Base-by-base conservation (phyloP, 1,140 invertebrate genomes). In the Drosophila tsacasi region DNA sequence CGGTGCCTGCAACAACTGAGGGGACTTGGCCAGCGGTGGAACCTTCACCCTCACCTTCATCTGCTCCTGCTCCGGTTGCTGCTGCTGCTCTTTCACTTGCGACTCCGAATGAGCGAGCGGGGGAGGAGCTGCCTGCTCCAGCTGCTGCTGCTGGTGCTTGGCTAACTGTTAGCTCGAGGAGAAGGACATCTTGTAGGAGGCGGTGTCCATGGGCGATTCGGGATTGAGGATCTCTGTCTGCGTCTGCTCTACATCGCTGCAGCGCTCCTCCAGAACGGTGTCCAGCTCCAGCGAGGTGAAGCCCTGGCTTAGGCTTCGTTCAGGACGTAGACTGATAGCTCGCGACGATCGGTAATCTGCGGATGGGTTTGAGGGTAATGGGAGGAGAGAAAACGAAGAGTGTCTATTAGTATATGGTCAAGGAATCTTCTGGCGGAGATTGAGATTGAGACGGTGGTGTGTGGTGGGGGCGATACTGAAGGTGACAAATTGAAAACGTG, bases 241-340 rank as follows among this genome's bases (percentile, higher is more conserved):
- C 17, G 95, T 96, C 90, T 95, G 95, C 91, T 97, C 96, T 10
- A 96, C 95, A 91, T 97, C 96, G 30, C 94, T 95, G 37, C 94
- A 94, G 68, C 96, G 94, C 86, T 97, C 97, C 91, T 97, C 97
- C 17, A 97, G 94, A 13, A 97, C 97, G 0, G 97, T 97, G 87
- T 97, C 96, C 79, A 97, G 93, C 90, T 97, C 96, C 37, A 96
- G 90, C 1, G 96, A 95, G 13, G 96, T 96, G 69, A 96, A 96
- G 19, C 95, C 94, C 76, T 95, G 94, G 68, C 93, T 96, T 89
- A 93, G 94, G 93, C 94, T 93, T 92, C 96, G 93, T 83, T 95
- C 95, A 79, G 94, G 95, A 76, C 94, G 93, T 73, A 97, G 93
- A 72, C 95, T 96, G 65, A 96, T 94, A 30, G 96, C 94, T 83